Evolutionary conservation across 2,888 invertebrate genomes (phyloP).

Genomic region (Cremastinae sp.): DNA sequence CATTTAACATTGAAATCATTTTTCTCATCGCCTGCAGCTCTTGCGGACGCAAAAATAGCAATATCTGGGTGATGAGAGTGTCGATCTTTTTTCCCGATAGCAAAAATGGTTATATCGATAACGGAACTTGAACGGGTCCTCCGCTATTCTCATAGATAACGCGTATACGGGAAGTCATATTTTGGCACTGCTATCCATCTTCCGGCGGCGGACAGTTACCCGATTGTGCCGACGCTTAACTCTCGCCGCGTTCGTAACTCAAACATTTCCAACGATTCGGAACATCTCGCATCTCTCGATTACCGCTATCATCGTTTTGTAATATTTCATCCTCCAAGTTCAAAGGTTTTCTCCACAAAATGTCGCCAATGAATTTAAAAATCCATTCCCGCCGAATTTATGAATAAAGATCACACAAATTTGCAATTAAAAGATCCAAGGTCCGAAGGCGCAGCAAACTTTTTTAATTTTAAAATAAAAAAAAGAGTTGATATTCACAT

Average conservation of each 20-base stretch:
- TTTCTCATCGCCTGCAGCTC: background rate
- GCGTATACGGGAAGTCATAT: conserved; percentile 71
- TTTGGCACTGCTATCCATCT: conserved; percentile 71
- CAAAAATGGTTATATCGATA: conserved; percentile 46
- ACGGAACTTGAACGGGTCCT: conserved; percentile 49
- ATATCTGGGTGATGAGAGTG: conserved; percentile 15
- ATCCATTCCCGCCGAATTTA: background rate
- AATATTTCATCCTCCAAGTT: conserved; percentile 37
- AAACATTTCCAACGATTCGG: conserved; percentile 48
- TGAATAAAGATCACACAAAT: background rate
- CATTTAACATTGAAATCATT: no score
- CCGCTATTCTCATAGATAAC: conserved; percentile 53
- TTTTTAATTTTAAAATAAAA: no score
- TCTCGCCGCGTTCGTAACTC: conserved; percentile 68
- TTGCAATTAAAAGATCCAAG: background rate
- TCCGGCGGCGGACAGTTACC: conserved; percentile 67
- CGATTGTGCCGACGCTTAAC: conserved; percentile 69
- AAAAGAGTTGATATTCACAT: no score
- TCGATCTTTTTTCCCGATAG: conserved; percentile 47
- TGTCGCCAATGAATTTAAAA: background rate
- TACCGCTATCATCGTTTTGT: conserved; percentile 48
- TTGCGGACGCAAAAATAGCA: conserved; percentile 6
- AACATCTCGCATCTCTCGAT: conserved; percentile 35
- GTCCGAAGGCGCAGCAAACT: no score
- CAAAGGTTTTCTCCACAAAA: conserved; percentile 14